phyloP scores from a whole-genome alignment of 2,888 invertebrate species.

The Nemapogon koenigi region DNA sequence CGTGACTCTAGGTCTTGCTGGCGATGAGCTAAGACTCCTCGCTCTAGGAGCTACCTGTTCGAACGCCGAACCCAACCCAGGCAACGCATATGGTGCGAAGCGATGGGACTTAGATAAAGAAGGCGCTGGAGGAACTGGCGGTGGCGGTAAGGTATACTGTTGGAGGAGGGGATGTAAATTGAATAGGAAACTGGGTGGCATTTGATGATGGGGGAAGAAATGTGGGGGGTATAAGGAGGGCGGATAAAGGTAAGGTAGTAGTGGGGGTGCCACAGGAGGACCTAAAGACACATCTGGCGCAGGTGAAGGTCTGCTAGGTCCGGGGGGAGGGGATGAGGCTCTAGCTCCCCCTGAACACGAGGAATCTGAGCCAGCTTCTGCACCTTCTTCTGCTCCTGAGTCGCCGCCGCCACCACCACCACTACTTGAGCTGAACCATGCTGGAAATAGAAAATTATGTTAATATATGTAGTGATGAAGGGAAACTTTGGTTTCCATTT shows the following conservation, averaged over 20 bases:
- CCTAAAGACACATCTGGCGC: conserved; percentile 94
- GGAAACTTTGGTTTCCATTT: too few relatives aligned
- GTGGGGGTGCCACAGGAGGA: conserved; percentile 90
- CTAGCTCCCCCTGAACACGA: conserved; percentile 72
- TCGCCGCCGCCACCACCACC: conserved; percentile 60
- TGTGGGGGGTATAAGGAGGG: conserved; percentile 84
- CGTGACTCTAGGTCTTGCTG: conserved; percentile 46
- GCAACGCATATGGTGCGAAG: conserved; percentile 89
- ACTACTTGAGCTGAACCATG: conserved; percentile 70
- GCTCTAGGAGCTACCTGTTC: conserved; percentile 86
- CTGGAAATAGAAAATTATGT: conserved; percentile 37
- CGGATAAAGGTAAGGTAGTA: conserved; percentile 93
- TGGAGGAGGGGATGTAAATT: conserved; percentile 90
- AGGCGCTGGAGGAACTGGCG: conserved; percentile 67
- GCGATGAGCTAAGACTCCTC: conserved; percentile 69
- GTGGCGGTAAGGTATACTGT: conserved; percentile 82
- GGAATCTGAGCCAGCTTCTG: conserved; percentile 73
- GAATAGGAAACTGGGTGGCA: conserved; percentile 85
- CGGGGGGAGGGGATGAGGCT: conserved; percentile 57
- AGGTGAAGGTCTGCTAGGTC: conserved; percentile 73
- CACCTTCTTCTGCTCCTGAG: conserved; percentile 70
- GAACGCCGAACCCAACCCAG: conserved; percentile 82
- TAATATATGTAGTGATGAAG: too few relatives aligned
- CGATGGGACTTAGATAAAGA: conserved; percentile 65
- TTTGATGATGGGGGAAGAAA: conserved; percentile 76